Base-by-base conservation (phyloP, 2,888 invertebrate genomes). In the Limnephilus marmoratus region DNA sequence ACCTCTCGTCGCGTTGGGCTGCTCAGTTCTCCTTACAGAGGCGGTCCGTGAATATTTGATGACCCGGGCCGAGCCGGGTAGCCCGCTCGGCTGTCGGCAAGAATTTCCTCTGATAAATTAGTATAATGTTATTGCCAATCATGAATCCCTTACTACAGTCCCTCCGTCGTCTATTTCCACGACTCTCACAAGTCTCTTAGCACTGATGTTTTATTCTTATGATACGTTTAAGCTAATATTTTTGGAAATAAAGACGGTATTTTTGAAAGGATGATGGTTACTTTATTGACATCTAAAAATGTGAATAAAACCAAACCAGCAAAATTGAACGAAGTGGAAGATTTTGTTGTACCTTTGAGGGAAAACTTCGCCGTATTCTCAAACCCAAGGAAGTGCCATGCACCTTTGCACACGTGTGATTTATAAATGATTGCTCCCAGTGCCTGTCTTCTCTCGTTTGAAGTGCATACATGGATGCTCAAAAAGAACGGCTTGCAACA, bases 61-160 rank as follows among this genome's bases (percentile, higher is more conserved):
- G 91, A 49, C 91, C 49, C 24, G 85, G 85, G 91, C 89, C 91
- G 37, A 31, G 85, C 53, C 49, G 91, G 34, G 53, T 41, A 29
- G 49, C 85, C 81, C 88, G 91, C 82, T 80, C 37, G 37, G 81
- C 92, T 93, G 93, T 93, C 93, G 92, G 91, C 93, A 91, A 93
- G 90, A 90, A 90, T 92, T 87, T 90, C 91, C 68, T 89, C 92
- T 93, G 92, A 93, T 93, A 93, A 93, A 93, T 93, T 93, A 93
- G 93, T 93, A 93, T 93, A 93, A 93, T 93, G 91, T 93, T 92
- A 93, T 93, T 93, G 91, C 91, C 91, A 89, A 91, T 83, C 93
- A 93, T 93, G 93, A 92, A 92, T 92, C 91, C 90, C 92, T 91
- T 85, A 92, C 49, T 85, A 24, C 24, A 85, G n/a, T 85, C 29